Conservation (phyloP, 2,888 invertebrate species). For the Syritta pipiens region DNA sequence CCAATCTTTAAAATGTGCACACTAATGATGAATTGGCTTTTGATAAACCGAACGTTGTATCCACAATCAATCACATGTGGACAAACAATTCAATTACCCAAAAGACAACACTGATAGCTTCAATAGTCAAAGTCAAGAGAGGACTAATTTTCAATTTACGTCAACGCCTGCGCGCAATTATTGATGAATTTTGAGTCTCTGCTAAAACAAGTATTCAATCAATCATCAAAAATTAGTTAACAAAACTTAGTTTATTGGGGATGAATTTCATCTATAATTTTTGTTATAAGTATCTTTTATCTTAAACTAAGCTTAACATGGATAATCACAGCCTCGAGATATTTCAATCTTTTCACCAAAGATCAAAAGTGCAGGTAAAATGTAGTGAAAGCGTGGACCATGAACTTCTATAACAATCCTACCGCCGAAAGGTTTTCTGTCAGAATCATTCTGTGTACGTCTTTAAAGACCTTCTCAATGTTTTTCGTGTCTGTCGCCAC, state of each 20-base stretch:
- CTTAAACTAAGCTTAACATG: constrained; percentile 32
- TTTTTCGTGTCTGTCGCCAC: constrained; percentile 88
- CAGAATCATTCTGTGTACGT: constrained; percentile 85
- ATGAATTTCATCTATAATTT: constrained; percentile 57
- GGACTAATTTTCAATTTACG: not conserved
- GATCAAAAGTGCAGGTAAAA: constrained; percentile 56
- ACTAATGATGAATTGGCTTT: constrained; percentile 11
- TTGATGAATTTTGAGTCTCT: not conserved
- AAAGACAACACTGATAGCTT: not conserved
- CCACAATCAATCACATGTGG: not conserved
- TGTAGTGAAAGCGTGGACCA: not conserved
- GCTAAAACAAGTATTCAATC: constrained; percentile 12
- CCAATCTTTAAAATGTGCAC: no score
- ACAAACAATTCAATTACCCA: not conserved
- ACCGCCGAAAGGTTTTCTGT: constrained; percentile 79
- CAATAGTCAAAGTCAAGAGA: not conserved
- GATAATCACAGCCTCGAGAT: constrained; percentile 60
- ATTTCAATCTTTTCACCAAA: constrained; percentile 48
- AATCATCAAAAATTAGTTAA: not conserved
- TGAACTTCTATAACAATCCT: constrained; percentile 73
- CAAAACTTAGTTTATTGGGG: constrained; percentile 20
- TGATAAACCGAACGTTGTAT: not conserved
- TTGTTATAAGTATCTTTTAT: constrained; percentile 40
- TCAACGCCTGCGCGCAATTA: not conserved
- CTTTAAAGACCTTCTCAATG: constrained; percentile 86